Base-by-base conservation (phyloP, 1,140 invertebrate genomes). In the Bombus sibiricus region DNA sequence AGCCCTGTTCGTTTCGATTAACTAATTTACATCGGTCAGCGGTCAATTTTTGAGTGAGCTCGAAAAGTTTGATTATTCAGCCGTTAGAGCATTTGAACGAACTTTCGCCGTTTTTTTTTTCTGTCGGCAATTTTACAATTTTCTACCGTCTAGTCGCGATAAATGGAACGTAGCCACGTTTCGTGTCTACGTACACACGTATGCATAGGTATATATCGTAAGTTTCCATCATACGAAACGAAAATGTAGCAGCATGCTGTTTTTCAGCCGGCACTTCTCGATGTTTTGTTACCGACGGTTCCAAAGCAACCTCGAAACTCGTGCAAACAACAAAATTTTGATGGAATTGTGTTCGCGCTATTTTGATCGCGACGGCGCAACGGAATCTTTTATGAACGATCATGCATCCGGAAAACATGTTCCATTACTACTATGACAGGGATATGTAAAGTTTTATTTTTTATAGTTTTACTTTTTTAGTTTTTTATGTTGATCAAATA, bases 291-390 rank as follows among this genome's bases (percentile, higher is more conserved):
- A 39, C 15, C 18, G 9, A n/a, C 32, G 28, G 18, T 47, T n/a
- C 34, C 37, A 10, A 53, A 41, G 32, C 79, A 32, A 72, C 68
- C 12, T 10, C 28, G 79, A 72, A 53, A 71, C 18, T 57, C 47
- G 68, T 34, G 53, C 37, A 72, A 73, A 73, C 53, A 73, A 73
- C 66, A 72, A 72, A 81, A 72, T 81, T 81, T 81, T 71, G 25
- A 59, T 57, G 32, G 72, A 81, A 81, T 59, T 72, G 32, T 72
- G n/a, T 34, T 34, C 25, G 32, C 37, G 47, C 13, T 72, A 72
- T n/a, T 59, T 41, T 59, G 34, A 81, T 81, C 69, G 28, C 15
- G 34, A 18, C 9, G 34, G 66, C 25, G 37, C 34, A 34, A 72
- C 41, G 2, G 41, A 41, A 78, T 32, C 39, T 32, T 41, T 62